phyloP scores from a whole-genome alignment of 2,797 vertebrate species.

The Nannoperca obscura region DNA sequence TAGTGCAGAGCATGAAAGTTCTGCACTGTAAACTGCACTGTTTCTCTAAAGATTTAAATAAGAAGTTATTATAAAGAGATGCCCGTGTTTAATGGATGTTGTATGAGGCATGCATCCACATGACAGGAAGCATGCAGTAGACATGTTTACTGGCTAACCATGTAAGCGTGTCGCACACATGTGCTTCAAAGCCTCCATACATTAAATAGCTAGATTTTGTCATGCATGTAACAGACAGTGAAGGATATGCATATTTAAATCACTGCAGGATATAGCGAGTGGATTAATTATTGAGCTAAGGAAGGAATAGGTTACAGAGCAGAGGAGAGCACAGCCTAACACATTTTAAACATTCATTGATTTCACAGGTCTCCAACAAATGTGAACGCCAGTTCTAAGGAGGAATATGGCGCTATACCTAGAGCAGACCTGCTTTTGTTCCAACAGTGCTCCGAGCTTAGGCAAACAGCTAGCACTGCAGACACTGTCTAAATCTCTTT shows the following conservation, averaged over 20 bases:
- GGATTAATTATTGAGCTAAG: constrained; percentile 55
- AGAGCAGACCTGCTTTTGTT: constrained; percentile 40
- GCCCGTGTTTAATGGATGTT: neutral
- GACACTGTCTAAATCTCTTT: constrained; percentile 35
- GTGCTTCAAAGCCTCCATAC: constrained; percentile 17
- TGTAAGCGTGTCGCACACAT: constrained; percentile 31
- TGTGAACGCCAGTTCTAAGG: neutral
- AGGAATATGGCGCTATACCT: neutral
- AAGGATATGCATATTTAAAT: constrained; percentile 50
- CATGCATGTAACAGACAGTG: constrained; percentile 57
- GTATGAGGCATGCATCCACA: constrained; percentile 30
- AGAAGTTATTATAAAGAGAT: constrained; percentile 15
- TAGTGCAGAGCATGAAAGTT: neutral
- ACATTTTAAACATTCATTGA: constrained; percentile 27
- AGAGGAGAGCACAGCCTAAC: constrained; percentile 6
- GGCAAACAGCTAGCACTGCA: constrained; percentile 24
- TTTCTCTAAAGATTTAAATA: constrained; percentile 19
- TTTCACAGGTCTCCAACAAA: constrained; percentile 12
- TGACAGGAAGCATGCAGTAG: constrained; percentile 24
- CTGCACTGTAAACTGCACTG: constrained; percentile 6
- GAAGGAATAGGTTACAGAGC: constrained; percentile 35
- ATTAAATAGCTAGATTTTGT: constrained; percentile 39
- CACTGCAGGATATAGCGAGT: constrained; percentile 19
- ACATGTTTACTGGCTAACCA: constrained; percentile 23
- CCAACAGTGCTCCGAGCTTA: constrained; percentile 22